Evolutionary conservation across 2,113 vertebrate genomes (phyloP), one percentile per base, ranked within the genome.

Genomic region (Sinocyclocheilus anophthalmus): DNA sequence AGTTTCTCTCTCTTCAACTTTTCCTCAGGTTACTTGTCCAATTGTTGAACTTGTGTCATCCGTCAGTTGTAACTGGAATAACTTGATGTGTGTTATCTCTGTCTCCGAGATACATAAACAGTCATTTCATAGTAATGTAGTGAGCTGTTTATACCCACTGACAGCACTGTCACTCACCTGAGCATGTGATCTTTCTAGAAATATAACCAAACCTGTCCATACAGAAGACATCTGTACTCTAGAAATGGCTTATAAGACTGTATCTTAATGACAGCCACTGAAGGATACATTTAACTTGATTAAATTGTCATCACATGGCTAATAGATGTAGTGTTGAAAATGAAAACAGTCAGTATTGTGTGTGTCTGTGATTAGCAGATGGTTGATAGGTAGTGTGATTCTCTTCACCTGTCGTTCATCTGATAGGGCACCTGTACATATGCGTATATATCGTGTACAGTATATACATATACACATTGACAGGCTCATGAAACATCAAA

Each of bases 61-160:
- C 9, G 1, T 81, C 59, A 81, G 39, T 65, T 30, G 37, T 67
- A 26, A 67, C 79, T 30, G 59, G 79, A 65, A 65, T 16, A 81
- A 81, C 79, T 81, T 48, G 79, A 67, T 42, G 33, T 42, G 33
- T 42, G 6, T 63, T 39, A 16, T 61, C 30, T 18, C 26, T 78
- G 53, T 59, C 26, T 77, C 26, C 0, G 14, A 76, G 69, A 20
- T 39, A 12, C 22, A 24, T 45, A 75, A 45, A n/a, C 39, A 75
- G n/a, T 48, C 39, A 45, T 42, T 1, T n/a, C 20, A 5, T 42
- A 22, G 37, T 72, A 42, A 72, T 42, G 4, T n/a, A n/a, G 8
- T 42, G 18, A 72, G 69, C 37, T n/a, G 69, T 42, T 72, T 72
- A 72, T 42, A n/a, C 69, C 20, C 18, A 22, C 37, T 72, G 69